These are phyloP conservation scores for Orthonychiurus folsomi DNA, from an alignment of 2,888 invertebrate species.

Conservation along the genomic window DNA sequence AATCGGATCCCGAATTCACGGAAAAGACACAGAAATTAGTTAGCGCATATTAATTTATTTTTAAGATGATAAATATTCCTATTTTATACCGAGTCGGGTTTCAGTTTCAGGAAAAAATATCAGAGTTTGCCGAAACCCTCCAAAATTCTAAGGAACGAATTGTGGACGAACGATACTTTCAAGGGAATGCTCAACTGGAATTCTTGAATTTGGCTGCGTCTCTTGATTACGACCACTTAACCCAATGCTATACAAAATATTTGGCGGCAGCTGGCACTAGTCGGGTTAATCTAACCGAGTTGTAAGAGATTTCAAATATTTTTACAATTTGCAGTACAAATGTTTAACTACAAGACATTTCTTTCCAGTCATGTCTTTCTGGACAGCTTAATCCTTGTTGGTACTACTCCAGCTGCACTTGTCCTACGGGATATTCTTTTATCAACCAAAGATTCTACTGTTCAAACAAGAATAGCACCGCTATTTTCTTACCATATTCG, in stretches of 20 bases:
- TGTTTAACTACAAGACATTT: too few relatives aligned
- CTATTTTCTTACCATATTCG: constrained; percentile 31
- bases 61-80: constrained; percentile 2
- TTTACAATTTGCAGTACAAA: constrained; percentile 4
- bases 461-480: constrained; percentile 22
- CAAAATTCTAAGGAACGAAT: constrained; percentile 18
- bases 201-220: constrained; percentile 30
- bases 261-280: constrained; percentile 14
- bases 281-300: constrained; percentile 24
- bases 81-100: too few relatives aligned
- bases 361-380: constrained; percentile 34
- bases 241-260: constrained; percentile 24
- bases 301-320: too few relatives aligned
- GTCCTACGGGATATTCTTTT: constrained; percentile 33
- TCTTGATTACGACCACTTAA: constrained; percentile 32
- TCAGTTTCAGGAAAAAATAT: constrained; percentile 21
- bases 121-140: constrained; percentile 25
- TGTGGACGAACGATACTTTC: constrained; percentile 27
- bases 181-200: constrained; percentile 26
- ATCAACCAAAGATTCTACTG: constrained; percentile 18
- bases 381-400: constrained; percentile 32
- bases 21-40: constrained; percentile 27
- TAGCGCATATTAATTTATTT: neutral
- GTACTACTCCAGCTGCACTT: constrained; percentile 29
- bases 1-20: constrained; percentile 27